Conservation (phyloP, 2,797 vertebrate species). For the Micromesistius poutassou region DNA sequence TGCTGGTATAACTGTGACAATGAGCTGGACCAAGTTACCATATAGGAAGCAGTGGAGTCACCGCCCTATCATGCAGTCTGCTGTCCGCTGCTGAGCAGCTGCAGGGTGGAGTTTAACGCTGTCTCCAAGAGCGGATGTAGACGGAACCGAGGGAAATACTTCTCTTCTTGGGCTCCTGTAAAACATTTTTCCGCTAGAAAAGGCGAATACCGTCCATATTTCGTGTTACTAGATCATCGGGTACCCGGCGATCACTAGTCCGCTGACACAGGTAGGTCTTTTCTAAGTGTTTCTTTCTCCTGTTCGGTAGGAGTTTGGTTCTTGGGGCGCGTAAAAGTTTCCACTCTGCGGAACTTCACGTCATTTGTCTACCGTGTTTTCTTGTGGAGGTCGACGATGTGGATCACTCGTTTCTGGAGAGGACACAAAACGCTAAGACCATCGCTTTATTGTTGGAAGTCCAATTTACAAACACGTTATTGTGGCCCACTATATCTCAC, state of each 20-base stretch:
- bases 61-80: not conserved
- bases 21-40: no score
- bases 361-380: not conserved
- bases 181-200: no score
- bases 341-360: not conserved
- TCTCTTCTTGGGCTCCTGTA: not conserved
- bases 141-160: not conserved
- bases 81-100: not conserved
- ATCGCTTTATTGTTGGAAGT: not conserved
- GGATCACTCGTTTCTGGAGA: not conserved
- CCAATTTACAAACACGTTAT: no score
- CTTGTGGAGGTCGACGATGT: not conserved
- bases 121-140: not conserved
- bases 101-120: slow-evolving; percentile 1
- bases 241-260: not conserved
- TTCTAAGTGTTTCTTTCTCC: not conserved
- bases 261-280: not conserved
- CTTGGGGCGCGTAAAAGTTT: not conserved
- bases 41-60: not conserved
- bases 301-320: not conserved
- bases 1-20: no score
- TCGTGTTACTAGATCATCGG: not conserved
- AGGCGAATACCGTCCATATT: not conserved
- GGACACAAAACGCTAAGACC: not conserved
- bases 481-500: no score